Conservation (phyloP, 2,113 vertebrate species). For the Labeo catla region DNA sequence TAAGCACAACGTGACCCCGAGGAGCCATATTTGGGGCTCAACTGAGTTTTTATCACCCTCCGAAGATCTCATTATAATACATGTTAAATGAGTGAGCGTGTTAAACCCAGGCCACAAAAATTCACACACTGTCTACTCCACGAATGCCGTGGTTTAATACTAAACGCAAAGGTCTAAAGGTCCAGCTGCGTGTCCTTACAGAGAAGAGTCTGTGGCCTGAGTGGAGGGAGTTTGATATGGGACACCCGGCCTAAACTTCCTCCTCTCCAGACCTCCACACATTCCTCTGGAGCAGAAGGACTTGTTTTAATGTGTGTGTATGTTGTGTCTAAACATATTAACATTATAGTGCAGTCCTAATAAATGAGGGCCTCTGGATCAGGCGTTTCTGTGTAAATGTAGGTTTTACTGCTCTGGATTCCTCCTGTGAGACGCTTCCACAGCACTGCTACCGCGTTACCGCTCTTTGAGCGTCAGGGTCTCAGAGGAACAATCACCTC, state of each 20-base stretch:
- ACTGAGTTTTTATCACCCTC: slow-evolving; percentile 45
- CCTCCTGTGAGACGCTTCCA: slow-evolving; percentile 23
- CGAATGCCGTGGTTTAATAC: slow-evolving; percentile 8
- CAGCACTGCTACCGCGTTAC: not conserved
- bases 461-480: slow-evolving; percentile 44
- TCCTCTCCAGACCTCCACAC: not conserved
- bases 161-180: not conserved
- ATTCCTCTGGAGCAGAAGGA: not conserved
- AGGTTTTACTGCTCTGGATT: slow-evolving; percentile 31
- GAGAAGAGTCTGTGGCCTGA: not conserved
- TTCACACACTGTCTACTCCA: not conserved
- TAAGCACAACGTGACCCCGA: slow-evolving; percentile 25
- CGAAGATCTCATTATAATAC: slow-evolving; percentile 36
- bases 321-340: not conserved
- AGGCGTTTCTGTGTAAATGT: slow-evolving; percentile 25
- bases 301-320: not conserved
- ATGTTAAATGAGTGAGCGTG: slow-evolving; percentile 29
- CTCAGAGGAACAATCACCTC: slow-evolving; percentile 52
- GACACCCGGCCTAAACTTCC: not conserved
- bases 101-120: not conserved
- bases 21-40: slow-evolving; percentile 38
- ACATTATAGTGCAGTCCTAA: not conserved
- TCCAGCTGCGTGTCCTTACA: not conserved
- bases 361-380: not conserved
- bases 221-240: slow-evolving; percentile 10